Evolutionary conservation across 2,888 invertebrate genomes (phyloP), one percentile per base, ranked within the genome.

Genomic region (Platycnemis pennipes): DNA sequence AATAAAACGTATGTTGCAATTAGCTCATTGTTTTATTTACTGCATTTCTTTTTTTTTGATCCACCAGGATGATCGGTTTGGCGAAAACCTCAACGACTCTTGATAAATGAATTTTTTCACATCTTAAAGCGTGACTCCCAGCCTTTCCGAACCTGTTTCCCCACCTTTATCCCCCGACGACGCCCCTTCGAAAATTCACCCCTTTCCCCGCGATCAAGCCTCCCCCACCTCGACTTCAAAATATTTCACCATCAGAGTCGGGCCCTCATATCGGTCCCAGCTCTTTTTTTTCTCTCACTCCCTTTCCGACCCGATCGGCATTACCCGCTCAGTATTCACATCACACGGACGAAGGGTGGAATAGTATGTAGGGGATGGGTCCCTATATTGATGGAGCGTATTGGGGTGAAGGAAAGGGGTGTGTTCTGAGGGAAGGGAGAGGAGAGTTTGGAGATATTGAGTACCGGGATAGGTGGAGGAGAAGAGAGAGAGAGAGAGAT

Each of bases 191-290:
- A 26, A 13, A 63, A 63, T 19, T 63, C 63, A 63, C 63, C 63
- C 63, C 22, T 63, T 63, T 63, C 63, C 63, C 53, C 63, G 19
- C 63, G 2, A 63, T 26, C 63, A n/a, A 89, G 31, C 53, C 42
- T 0, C 56, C 56, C 91, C 63, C 91, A 42, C 63, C 26, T 37
- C 42, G 91, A 69, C 91, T 91, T n/a, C 91, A 63, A 91, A 91
- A 91, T 91, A 91, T 91, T 91, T 91, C 91, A 69, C 89, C 89
- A 89, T 89, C 89, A 53, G 89, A n/a, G n/a, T n/a, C n/a, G n/a
- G 42, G 44, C 91, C 26, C 22, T 49, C 63, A 91, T 91, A 91
- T 91, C 69, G 91, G 91, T 69, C 37, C 69, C 77, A 11, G 19
- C 63, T 26, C 63, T 42, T 56, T 42, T 63, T 26, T 26, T 63